Conservation (phyloP, 1,140 invertebrate genomes). For the Ridgeia piscesae region DNA sequence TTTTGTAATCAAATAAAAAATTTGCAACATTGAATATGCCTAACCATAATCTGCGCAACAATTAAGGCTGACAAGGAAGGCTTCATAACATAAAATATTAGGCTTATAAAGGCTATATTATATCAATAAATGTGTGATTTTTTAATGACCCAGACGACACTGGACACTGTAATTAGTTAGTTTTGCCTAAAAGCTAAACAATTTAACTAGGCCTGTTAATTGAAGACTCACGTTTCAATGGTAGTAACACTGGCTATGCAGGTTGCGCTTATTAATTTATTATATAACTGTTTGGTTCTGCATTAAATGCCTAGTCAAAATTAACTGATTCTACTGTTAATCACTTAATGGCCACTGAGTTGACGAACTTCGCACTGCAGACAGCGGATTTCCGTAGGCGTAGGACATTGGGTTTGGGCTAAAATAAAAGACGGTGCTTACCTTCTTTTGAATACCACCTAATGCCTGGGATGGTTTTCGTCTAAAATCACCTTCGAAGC, state of each 20-base stretch:
- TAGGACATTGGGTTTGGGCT: not conserved
- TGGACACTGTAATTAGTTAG: not conserved
- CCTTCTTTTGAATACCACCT: constrained; percentile 7
- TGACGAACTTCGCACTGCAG: not conserved
- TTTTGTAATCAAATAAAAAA: not conserved
- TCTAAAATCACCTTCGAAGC: constrained; percentile 19
- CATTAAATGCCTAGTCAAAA: constrained; percentile 8
- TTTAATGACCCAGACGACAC: not conserved
- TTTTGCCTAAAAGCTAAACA: not conserved
- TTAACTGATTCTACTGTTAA: not conserved
- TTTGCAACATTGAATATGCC: not conserved
- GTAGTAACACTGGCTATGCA: not conserved
- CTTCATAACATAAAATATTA: not conserved
- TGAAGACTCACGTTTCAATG: not conserved
- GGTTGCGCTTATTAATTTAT: not conserved
- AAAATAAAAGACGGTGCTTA: not conserved
- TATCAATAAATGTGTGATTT: too few species aligned
- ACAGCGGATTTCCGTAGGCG: not conserved
- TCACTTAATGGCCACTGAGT: too few species aligned
- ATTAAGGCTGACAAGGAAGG: not conserved
- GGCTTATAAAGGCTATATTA: too few species aligned
- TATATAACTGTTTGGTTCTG: not conserved
- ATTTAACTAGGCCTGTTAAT: not conserved
- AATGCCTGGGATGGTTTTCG: constrained; percentile 15
- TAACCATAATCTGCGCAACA: not conserved